Conservation (phyloP, 1,140 invertebrate genomes). For the Tetranychus urticae region DNA sequence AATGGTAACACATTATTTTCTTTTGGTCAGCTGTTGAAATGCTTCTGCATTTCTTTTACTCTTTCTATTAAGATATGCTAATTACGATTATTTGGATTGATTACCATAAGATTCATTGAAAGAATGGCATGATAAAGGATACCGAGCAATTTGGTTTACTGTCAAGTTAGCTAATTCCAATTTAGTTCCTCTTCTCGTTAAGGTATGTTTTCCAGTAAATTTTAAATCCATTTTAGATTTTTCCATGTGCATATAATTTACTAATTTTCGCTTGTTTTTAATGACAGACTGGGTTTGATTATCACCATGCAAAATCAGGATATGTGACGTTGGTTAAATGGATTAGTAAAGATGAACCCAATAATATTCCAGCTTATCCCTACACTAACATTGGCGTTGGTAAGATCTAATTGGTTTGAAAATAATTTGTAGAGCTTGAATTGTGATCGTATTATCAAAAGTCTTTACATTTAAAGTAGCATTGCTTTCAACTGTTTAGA, state of each 20-base stretch:
- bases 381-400: conserved; percentile 47
- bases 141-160: conserved; percentile 58
- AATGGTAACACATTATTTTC: background rate
- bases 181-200: conserved; percentile 48
- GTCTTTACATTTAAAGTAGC: background rate
- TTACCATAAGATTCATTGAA: conserved; percentile 26
- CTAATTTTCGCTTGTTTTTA: background rate
- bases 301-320: conserved; percentile 54
- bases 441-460: background rate
- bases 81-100: background rate
- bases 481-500: background rate
- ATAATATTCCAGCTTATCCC: conserved; percentile 49
- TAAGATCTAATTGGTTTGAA: background rate
- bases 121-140: conserved; percentile 22
- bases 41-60: background rate
- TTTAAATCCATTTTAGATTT: background rate
- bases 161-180: conserved; percentile 37
- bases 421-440: background rate
- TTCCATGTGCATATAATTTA: background rate
- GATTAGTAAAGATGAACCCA: conserved; percentile 35
- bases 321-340: conserved; percentile 56
- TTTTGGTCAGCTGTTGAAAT: background rate
- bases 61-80: background rate
- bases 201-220: conserved; percentile 24
- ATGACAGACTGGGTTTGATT: conserved; percentile 47